Percentiles rank a stretch among this genome's conserved stretches.
These are phyloP conservation scores for Cecidostiba fungosa DNA, from an alignment of 2,888 invertebrate species.

Conservation along the genomic window DNA sequence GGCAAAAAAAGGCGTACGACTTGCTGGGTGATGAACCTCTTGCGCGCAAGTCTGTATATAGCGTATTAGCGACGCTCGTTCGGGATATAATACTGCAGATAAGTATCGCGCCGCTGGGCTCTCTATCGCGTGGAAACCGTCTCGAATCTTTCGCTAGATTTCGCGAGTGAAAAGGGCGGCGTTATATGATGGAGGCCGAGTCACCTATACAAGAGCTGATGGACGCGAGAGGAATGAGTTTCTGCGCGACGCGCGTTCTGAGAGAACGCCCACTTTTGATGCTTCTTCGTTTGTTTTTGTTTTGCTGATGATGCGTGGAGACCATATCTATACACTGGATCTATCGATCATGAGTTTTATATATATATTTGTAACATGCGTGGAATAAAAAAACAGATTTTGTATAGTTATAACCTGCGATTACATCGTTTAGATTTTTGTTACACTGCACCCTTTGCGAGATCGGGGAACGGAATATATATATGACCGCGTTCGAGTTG, in stretches of 20 bases:
- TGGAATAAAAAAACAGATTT: background rate
- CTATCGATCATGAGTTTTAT: background rate
- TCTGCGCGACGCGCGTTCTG: background rate
- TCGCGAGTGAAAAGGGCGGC: background rate
- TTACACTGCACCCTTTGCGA: no score
- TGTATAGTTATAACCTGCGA: background rate
- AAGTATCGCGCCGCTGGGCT: background rate
- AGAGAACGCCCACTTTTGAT: background rate
- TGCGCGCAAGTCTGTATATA: background rate
- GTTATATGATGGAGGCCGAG: background rate
- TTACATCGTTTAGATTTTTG: no score
- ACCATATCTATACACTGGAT: background rate
- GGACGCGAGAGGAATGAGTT: background rate
- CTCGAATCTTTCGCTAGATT: background rate
- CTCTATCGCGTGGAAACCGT: background rate
- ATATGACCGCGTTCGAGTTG: background rate
- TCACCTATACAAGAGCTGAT: background rate
- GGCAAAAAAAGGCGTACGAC: background rate
- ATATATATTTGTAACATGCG: background rate
- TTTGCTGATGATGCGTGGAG: background rate
- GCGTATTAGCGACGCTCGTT: conserved; percentile 32
- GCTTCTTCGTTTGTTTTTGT: background rate
- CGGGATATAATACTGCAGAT: background rate
- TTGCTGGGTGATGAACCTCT: background rate
- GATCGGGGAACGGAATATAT: background rate